Conservation (phyloP, 2,888 invertebrate genomes). For the Meteorus cinctellus region DNA sequence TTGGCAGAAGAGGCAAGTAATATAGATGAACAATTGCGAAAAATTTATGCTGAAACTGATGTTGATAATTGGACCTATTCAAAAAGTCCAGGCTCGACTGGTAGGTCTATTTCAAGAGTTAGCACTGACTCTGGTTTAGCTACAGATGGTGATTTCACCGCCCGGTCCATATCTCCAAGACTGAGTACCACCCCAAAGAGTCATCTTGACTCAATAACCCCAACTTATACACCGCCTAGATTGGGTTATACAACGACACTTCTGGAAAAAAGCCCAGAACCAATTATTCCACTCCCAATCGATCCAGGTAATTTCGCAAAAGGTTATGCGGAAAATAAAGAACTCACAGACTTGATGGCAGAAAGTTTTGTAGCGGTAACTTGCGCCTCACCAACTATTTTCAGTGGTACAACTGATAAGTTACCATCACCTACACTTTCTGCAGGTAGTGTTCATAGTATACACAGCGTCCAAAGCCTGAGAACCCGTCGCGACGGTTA, state of each 20-base stretch:
- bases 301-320: conserved; percentile 78
- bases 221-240: conserved; percentile 70
- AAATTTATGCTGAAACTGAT: conserved; percentile 79
- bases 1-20: conserved; percentile 80
- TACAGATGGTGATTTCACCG: conserved; percentile 78
- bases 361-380: conserved; percentile 75
- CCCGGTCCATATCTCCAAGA: conserved; percentile 69
- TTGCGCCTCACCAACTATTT: conserved; percentile 75
- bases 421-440: conserved; percentile 79
- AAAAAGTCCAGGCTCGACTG: conserved; percentile 77
- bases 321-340: conserved; percentile 75
- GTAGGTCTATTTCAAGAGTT: conserved; percentile 69
- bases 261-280: conserved; percentile 73
- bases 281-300: conserved; percentile 74
- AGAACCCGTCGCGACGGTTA: conserved; percentile 81
- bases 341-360: conserved; percentile 74
- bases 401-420: conserved; percentile 75
- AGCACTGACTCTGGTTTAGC: conserved; percentile 77
- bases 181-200: conserved; percentile 66
- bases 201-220: conserved; percentile 66
- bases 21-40: conserved; percentile 81
- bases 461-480: conserved; percentile 64
- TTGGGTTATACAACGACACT: conserved; percentile 81
- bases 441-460: conserved; percentile 74
- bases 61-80: conserved; percentile 82